Evolutionary conservation across 2,797 vertebrate genomes (phyloP), one percentile per base, ranked within the genome.

Genomic region (Pseudopleuronectes americanus): DNA sequence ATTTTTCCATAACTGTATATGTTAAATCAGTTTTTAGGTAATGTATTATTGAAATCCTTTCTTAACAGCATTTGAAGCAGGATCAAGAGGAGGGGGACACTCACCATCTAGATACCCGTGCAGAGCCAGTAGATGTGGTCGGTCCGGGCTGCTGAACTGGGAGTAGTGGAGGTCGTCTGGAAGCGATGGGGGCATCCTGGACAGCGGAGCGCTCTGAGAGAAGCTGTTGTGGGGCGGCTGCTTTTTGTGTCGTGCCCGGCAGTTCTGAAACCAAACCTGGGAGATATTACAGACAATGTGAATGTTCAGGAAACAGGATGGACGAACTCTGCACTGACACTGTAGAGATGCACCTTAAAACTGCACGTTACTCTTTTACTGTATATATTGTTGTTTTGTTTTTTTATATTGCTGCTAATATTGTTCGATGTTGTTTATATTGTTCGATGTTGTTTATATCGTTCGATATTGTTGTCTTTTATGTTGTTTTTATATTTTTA

Each of bases 211-310:
- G 59, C 95, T 95, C 67, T 97, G 97, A 0, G 96, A 94, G 1
- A 95, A 96, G 4, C 94, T 80, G 86, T 96, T 96, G 90, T 96
- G 97, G 4, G 95, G 96, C 1, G 98, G 97, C 92, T 97, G 97
- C 93, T 99, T 99, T 99, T 99, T 99, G 95, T 99, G 97, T 68
- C 97, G 96, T 0, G 98, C 97, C 66, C 97, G 92, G 93, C 98
- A 99, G 94, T 99, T 99, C 93, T 99, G 97, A 95, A 99, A 99
- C 97, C 97, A 99, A 89, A 99, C 98, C 98, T 99, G 92, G 21
- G 51, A 68, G 81, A 91, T 84, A 54, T 67, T n/a, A 43, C 68
- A 58, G 70, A 66, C 10, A 14, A 65, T 53, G 66, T 79, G 57
- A 84, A 23, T 7, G 16, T 4, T 41, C 8, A 51, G 62, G 26